These are phyloP conservation scores for Lottia gigantea DNA, from an alignment of 2,888 invertebrate species.

Conservation along the genomic window DNA sequence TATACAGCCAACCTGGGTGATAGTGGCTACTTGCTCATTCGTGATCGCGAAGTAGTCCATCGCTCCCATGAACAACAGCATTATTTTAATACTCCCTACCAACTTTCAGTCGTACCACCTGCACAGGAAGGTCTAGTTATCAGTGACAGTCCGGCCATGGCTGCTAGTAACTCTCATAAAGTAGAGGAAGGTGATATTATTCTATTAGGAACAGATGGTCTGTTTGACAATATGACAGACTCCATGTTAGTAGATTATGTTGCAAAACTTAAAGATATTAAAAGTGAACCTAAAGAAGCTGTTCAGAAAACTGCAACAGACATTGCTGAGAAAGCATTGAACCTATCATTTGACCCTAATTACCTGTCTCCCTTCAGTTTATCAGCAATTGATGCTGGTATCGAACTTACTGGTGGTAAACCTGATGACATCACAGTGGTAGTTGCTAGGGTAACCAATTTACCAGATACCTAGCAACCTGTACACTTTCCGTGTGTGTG, in stretches of 20 bases:
- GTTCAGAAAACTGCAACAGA: conserved; percentile 92
- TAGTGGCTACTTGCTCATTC: conserved; percentile 89
- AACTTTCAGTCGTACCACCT: conserved; percentile 92
- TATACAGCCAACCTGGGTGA: conserved; percentile 99
- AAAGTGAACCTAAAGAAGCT: conserved; percentile 53
- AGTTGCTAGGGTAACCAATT: conserved; percentile 82
- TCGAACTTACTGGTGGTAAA: conserved; percentile 94
- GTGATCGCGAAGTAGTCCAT: conserved; percentile 76
- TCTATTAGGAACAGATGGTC: conserved; percentile 95
- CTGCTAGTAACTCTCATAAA: conserved; percentile 86
- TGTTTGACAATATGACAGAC: conserved; percentile 97
- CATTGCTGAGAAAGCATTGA: conserved; percentile 94
- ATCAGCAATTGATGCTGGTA: conserved; percentile 92
- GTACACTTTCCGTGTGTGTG: too few species aligned
- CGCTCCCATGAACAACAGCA: conserved; percentile 97
- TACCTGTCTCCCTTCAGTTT: conserved; percentile 96
- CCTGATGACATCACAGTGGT: conserved; percentile 99
- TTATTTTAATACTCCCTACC: conserved; percentile 99
- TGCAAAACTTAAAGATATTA: conserved; percentile 56
- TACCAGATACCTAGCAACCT: conserved; percentile 36
- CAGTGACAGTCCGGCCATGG: conserved; percentile 93
- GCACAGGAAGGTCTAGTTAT: conserved; percentile 84
- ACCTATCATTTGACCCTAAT: conserved; percentile 91
- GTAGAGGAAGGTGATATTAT: conserved; percentile 89
- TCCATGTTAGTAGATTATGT: conserved; percentile 88